Evolutionary conservation across 2,888 invertebrate genomes (phyloP).

Genomic region (Esperia sulphurella): DNA sequence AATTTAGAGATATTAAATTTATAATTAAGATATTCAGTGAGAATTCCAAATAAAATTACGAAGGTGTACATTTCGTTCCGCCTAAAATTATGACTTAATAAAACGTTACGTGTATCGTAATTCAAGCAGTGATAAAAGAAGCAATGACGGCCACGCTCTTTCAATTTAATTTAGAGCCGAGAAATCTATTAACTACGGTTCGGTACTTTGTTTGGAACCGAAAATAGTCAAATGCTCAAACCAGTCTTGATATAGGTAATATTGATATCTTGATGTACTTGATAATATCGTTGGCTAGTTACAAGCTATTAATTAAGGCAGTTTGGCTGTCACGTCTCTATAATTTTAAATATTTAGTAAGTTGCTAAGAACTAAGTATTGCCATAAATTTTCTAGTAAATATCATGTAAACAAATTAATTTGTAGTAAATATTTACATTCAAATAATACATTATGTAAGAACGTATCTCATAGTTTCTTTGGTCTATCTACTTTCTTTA

Average conservation of each 20-base stretch:
- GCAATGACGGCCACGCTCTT: constrained; percentile 39
- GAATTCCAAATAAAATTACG: constrained; percentile 42
- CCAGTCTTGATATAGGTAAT: neutral
- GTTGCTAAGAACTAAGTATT: no score
- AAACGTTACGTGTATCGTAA: constrained; percentile 53
- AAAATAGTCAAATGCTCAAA: neutral
- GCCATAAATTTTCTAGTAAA: no score
- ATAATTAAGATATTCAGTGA: constrained; percentile 39
- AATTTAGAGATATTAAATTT: constrained; percentile 29
- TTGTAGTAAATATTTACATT: no score
- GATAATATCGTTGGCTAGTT: neutral
- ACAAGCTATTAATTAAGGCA: no score
- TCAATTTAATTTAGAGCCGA: constrained; percentile 43
- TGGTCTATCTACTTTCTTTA: no score
- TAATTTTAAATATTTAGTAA: no score
- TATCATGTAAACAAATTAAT: no score
- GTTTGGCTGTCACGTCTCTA: no score
- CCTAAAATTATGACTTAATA: constrained; percentile 65
- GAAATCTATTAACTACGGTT: constrained; percentile 55
- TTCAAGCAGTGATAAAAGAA: constrained; percentile 56
- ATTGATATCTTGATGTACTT: neutral
- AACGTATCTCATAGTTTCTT: no score
- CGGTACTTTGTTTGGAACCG: neutral
- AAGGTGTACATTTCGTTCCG: constrained; percentile 53
- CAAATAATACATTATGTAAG: no score